A percentile compares a stretch with the other conserved stretches of the same genome.
Conservation (phyloP, 2,797 vertebrate genomes). For the Aeoliscus strigatus region DNA sequence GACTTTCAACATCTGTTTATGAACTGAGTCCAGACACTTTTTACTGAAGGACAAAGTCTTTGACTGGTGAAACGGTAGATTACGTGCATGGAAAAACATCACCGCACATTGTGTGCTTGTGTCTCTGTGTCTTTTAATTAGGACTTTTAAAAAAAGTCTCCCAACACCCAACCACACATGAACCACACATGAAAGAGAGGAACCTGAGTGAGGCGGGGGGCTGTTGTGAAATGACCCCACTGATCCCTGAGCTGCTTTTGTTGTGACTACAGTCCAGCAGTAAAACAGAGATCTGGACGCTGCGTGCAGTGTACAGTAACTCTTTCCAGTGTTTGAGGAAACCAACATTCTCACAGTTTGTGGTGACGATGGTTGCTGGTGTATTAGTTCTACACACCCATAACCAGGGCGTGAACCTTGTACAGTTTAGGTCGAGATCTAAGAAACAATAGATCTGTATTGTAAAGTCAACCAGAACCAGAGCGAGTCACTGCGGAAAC, state of each 20-base stretch:
- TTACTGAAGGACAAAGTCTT: constrained; percentile 27
- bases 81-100: constrained; percentile 25
- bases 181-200: no score
- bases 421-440: no score
- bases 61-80: constrained; percentile 18
- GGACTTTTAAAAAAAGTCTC: constrained; percentile 12
- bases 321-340: constrained; percentile 35
- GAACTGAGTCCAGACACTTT: constrained; percentile 28
- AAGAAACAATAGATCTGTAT: no score
- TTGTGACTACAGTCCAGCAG: constrained; percentile 46
- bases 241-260: constrained; percentile 18
- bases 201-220: not conserved
- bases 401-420: no score
- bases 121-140: constrained; percentile 21
- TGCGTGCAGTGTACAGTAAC: constrained; percentile 10
- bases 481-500: no score
- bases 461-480: no score
- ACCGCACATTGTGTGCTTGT: not conserved
- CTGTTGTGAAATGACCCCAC: no score
- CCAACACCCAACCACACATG: constrained; percentile 6
- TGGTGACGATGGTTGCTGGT: not conserved
- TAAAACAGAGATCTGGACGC: constrained; percentile 33
- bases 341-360: constrained; percentile 7
- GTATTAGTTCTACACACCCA: no score
- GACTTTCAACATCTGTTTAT: constrained; percentile 47